Base-by-base conservation (phyloP, 2,113 vertebrate species). In the Alosa alosa region DNA sequence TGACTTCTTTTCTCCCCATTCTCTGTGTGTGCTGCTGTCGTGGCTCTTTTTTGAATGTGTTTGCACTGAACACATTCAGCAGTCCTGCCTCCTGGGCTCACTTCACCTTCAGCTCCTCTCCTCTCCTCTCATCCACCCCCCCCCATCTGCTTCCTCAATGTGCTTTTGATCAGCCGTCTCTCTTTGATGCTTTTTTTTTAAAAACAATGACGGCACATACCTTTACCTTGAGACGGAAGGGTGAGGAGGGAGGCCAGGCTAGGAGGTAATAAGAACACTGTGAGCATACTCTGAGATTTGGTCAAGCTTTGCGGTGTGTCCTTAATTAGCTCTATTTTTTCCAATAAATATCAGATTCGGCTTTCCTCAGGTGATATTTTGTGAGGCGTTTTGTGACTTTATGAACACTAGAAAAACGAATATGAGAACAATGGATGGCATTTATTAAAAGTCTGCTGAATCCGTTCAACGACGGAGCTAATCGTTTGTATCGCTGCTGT, bases 71-170 rank as follows among this genome's bases (percentile, higher is more conserved):
- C 60, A 72, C 64, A 72, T 15, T 10, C 64, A 72, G 57, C 57
- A 22, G 0, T n/a, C 1, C 57, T 45, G 60, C 90, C 86, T 86
- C 46, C 60, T 68, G 60, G 60, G 60, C 60, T 68, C 60, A 68
- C n/a, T 68, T 68, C 60, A 68, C 60, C 60, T 68, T 68, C 60
- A 68, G 25, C 20, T 55, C 52, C 52, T 55, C 52, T 87, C 78
- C 55, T 82, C 36, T 5, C 57, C 2, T 0, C 18, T 5, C 18
- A 20, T 17, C 55, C 20, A 75, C 84, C 55, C 22, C 45, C 45
- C 13, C 41, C 83, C 88, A 50, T 60, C 20, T 55, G 52, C 17
- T 55, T 55, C 22, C 64, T 72, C 64, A 31, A 72, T 72, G 22
- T 72, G n/a, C 64, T 25, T 72, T 72, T 72, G 64, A 72, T 72